These are phyloP conservation scores for Mungos mungo DNA, from an alignment of 2,113 vertebrate species.

Conservation along the genomic window DNA sequence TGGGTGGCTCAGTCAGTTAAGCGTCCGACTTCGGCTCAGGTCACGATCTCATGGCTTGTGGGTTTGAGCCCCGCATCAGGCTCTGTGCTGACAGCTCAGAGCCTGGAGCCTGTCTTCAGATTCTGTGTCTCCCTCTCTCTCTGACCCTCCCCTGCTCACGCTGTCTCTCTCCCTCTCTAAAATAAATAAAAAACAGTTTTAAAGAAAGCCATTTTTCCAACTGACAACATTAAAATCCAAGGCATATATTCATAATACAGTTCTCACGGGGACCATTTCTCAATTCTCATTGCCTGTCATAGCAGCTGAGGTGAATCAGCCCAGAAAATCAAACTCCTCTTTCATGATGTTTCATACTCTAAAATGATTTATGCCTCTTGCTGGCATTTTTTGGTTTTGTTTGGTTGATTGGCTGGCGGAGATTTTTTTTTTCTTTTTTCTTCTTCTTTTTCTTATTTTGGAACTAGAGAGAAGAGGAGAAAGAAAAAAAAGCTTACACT, in stretches of 20 bases:
- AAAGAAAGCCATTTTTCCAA: not conserved
- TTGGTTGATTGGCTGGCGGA: not conserved
- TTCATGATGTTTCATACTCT: not conserved
- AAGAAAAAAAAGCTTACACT: not conserved
- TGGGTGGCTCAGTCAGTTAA: no score
- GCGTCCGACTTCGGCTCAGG: no score
- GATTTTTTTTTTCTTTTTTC: not conserved
- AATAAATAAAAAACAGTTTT: no score
- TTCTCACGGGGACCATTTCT: not conserved
- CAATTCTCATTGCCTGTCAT: not conserved
- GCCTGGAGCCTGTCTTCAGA: no score
- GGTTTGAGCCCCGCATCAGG: no score
- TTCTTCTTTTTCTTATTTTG: not conserved
- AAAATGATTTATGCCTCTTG: not conserved
- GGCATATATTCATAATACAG: not conserved
- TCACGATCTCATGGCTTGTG: no score
- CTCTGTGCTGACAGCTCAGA: no score
- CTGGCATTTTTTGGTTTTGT: not conserved
- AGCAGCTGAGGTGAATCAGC: not conserved
- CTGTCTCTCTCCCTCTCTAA: no score
- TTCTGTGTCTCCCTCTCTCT: no score
- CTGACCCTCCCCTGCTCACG: no score
- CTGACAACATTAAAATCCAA: not conserved
- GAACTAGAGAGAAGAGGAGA: not conserved
- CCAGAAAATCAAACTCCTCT: not conserved